Conservation (phyloP, 2,888 invertebrate genomes). For the Tipula helvola region DNA sequence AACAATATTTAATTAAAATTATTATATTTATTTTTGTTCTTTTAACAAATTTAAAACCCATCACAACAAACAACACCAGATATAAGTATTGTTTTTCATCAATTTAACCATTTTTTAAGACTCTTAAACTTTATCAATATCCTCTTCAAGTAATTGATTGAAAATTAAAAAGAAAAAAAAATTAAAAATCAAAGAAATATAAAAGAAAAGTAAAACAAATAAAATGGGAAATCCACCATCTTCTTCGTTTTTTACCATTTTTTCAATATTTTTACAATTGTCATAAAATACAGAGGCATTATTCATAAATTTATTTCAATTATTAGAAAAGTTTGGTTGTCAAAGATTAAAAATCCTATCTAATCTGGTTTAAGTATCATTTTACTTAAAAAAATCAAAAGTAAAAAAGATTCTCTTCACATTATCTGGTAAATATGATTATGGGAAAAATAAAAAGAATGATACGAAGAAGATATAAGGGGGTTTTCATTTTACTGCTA, state of each 20-base stretch:
- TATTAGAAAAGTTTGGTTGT: not conserved
- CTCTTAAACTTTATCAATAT: not conserved
- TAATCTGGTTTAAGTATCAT: not conserved
- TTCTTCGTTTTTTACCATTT: not conserved
- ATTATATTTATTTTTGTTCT: not conserved
- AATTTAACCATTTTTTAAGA: not conserved
- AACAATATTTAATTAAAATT: too few species aligned
- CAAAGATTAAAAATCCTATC: not conserved
- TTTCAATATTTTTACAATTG: not conserved
- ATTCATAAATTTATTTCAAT: not conserved
- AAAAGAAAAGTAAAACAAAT: not conserved
- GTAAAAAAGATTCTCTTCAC: not conserved
- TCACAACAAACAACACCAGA: not conserved
- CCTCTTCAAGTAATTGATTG: not conserved
- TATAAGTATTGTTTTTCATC: not conserved
- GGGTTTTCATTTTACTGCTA: not conserved
- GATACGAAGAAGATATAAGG: not conserved
- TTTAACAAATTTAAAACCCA: not conserved
- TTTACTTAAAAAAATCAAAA: not conserved
- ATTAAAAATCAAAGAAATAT: not conserved
- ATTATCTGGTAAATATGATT: not conserved
- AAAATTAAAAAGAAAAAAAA: not conserved
- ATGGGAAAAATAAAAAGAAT: not conserved
- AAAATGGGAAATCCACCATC: not conserved
- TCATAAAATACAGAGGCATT: not conserved